A percentile compares a stretch with the other conserved stretches of the same genome.
Conservation (phyloP, 2,888 invertebrate genomes). For the Piscicola geometra region DNA sequence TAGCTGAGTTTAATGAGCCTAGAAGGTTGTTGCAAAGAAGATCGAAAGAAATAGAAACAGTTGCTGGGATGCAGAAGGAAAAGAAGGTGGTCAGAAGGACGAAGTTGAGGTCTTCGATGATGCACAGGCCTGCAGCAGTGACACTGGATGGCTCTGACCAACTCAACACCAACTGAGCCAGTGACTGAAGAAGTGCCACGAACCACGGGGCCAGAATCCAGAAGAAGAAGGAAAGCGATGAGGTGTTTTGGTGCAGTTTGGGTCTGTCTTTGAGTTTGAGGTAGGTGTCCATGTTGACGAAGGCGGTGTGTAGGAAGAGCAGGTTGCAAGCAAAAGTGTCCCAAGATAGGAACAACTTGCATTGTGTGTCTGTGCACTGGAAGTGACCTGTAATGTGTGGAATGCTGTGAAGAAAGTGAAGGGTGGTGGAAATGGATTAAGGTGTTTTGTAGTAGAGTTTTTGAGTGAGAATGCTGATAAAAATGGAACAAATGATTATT, state of each 20-base stretch:
- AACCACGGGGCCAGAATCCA: constrained; percentile 9
- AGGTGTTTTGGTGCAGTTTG: neutral
- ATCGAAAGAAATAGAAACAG: constrained; percentile 1
- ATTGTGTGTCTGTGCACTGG: constrained; percentile 5
- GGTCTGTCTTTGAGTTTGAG: constrained; percentile 6
- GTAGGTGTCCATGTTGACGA: constrained; percentile 22
- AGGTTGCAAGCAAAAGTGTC: constrained; percentile 20
- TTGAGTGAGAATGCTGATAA: too few species aligned
- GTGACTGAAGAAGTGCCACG: neutral
- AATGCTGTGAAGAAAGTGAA: too few species aligned
- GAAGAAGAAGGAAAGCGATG: neutral
- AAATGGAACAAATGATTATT: too few species aligned
- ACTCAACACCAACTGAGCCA: constrained; percentile 9
- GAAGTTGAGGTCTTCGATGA: constrained; percentile 19
- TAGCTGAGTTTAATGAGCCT: neutral
- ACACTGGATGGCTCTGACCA: neutral
- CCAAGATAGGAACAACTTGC: constrained; percentile 8
- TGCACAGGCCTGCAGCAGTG: neutral
- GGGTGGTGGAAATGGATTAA: too few species aligned
- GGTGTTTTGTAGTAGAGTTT: too few species aligned
- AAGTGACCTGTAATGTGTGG: constrained; percentile 5
- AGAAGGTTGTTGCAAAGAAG: neutral
- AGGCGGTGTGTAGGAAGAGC: constrained; percentile 12
- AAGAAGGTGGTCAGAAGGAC: constrained; percentile 4
- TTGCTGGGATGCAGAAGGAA: constrained; percentile 12